Evolutionary conservation across 2,797 vertebrate species (phyloP).

Genomic region (Acipenser transmontanus): DNA sequence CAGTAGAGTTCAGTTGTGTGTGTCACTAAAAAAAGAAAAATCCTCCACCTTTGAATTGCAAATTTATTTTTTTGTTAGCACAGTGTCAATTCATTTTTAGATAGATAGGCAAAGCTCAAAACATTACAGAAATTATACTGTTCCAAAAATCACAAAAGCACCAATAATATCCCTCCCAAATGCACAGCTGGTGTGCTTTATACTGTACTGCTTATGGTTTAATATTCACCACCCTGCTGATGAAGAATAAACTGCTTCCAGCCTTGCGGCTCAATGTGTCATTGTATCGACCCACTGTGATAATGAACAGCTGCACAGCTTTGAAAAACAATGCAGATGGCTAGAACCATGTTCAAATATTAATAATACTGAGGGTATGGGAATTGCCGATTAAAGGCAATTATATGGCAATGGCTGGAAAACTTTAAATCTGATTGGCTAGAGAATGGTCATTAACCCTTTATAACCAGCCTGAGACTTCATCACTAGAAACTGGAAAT

Average conservation of each 20-base stretch:
- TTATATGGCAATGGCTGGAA: too few species aligned
- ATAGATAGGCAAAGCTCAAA: conserved; percentile 13
- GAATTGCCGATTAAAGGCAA: too few species aligned
- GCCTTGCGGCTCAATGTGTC: background rate
- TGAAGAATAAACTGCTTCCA: background rate
- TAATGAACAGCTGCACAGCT: background rate
- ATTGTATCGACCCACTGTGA: background rate
- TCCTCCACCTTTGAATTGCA: too few species aligned
- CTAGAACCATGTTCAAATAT: background rate
- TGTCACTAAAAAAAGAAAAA: too few species aligned
- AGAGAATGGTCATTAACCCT: too few species aligned
- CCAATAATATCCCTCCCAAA: background rate
- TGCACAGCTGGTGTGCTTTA: background rate
- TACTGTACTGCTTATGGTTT: conserved; percentile 3
- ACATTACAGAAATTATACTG: conserved; percentile 10
- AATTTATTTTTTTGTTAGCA: conserved; percentile 9
- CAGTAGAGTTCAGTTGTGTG: too few species aligned
- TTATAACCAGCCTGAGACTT: too few species aligned
- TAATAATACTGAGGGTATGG: too few species aligned
- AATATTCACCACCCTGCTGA: background rate
- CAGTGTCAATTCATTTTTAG: conserved; percentile 11
- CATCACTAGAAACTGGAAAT: too few species aligned
- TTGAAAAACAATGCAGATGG: background rate
- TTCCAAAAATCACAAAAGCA: conserved; percentile 17
- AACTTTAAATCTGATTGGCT: too few species aligned